Conservation (phyloP, 2,797 vertebrate genomes). For the Philypnodon macrostomus region DNA sequence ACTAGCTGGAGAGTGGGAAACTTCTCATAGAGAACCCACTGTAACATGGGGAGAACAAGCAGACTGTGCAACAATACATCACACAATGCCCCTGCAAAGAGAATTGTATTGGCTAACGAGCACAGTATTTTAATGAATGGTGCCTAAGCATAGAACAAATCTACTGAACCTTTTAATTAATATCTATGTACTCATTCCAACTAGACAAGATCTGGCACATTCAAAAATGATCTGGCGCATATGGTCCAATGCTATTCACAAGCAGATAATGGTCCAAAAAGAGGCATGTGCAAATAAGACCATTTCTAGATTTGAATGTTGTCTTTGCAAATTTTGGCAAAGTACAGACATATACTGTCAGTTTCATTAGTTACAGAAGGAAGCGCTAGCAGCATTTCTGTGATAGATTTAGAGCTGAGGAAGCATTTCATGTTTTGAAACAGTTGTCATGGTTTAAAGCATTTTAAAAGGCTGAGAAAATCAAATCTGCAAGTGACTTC, state of each 20-base stretch:
- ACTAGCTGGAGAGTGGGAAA: too few species aligned
- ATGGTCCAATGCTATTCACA: not conserved
- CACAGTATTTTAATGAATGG: too few species aligned
- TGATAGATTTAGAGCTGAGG: not conserved
- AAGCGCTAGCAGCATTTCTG: not conserved
- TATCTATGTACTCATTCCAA: constrained; percentile 1
- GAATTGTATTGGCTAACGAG: too few species aligned
- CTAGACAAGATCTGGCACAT: not conserved
- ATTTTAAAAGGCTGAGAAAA: not conserved
- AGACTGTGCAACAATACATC: too few species aligned
- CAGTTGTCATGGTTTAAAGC: not conserved
- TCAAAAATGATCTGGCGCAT: not conserved
- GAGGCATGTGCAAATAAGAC: not conserved
- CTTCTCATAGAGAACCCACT: too few species aligned
- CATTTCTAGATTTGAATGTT: not conserved
- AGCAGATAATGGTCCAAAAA: not conserved
- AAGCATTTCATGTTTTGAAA: not conserved
- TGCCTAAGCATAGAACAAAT: too few species aligned
- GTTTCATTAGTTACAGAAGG: constrained; percentile 1
- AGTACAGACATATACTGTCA: not conserved
- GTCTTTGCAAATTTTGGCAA: not conserved
- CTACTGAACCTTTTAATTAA: not conserved
- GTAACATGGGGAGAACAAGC: too few species aligned
- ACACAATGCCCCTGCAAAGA: too few species aligned
- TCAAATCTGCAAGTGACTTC: too few species aligned